Evolutionary conservation across 30 jellyfish, hydroid and myxozoan genomes (phyloP).

Genomic region (Hydra vulgaris): DNA sequence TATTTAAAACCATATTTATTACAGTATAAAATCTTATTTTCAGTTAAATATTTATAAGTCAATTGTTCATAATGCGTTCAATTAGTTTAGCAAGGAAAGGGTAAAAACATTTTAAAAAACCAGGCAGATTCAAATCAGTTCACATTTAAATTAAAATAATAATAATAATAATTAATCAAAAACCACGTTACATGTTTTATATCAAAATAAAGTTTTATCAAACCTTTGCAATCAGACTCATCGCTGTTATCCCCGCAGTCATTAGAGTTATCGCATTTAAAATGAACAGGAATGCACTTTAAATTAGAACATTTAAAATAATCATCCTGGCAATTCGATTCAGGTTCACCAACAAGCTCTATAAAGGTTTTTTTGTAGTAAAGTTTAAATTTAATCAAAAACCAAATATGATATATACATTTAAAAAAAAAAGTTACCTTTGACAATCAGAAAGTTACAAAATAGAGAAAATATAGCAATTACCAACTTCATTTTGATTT

Average conservation of each 20-base stretch:
- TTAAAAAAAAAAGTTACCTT: not conserved
- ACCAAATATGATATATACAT: not conserved
- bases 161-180: no score
- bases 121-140: no score
- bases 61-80: no score
- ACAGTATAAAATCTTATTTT: no score
- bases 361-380: no score
- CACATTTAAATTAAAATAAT: no score
- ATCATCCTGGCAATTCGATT: slow-evolving; percentile 6
- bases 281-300: slow-evolving; percentile 22
- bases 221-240: slow-evolving; percentile 5
- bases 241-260: slow-evolving; percentile 22
- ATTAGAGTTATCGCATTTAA: slow-evolving; percentile 10
- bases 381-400: not conserved
- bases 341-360: not conserved
- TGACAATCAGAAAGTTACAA: not conserved
- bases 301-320: slow-evolving; percentile 1
- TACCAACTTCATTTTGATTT: not conserved
- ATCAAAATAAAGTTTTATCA: no score
- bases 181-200: no score
- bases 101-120: no score
- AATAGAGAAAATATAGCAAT: not conserved
- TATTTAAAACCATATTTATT: no score
- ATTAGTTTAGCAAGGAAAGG: no score
- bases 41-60: no score